phyloP scores from a whole-genome alignment of 2,113 vertebrate species.

The Podocnemis expansa region DNA sequence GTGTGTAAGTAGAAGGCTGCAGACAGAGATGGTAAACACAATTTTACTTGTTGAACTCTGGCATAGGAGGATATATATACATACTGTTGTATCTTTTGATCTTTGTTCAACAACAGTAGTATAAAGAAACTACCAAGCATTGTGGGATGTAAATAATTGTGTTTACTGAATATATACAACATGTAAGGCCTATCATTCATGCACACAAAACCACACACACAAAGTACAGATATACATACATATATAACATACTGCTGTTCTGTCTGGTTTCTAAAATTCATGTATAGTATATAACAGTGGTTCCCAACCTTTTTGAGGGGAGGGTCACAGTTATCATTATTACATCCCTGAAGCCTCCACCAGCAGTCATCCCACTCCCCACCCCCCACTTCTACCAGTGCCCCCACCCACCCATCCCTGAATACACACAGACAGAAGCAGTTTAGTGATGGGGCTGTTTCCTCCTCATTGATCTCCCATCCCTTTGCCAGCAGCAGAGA shows the following conservation, averaged over 20 bases:
- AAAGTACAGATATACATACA: background rate
- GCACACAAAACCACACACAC: no score
- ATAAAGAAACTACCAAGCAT: background rate
- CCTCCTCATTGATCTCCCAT: no score
- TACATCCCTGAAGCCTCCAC: no score
- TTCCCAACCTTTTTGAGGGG: no score
- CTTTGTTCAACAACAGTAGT: no score
- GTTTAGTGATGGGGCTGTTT: no score
- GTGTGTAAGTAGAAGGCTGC: conserved; percentile 17
- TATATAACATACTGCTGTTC: background rate
- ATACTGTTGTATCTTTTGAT: background rate
- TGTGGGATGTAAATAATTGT: background rate
- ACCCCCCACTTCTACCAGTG: no score
- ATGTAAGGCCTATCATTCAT: background rate
- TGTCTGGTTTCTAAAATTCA: background rate
- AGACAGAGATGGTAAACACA: conserved; percentile 28
- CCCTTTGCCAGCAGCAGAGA: no score
- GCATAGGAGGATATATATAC: background rate
- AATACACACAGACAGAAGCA: no score
- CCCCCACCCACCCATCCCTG: no score
- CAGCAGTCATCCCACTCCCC: no score
- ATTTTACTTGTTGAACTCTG: conserved; percentile 28
- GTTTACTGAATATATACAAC: background rate
- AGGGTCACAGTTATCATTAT: no score
- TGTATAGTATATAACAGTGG: background rate